A percentile compares a stretch with the other conserved stretches of the same genome.
Conservation (phyloP, 2,888 invertebrate genomes). For the Mechanitis messenoides region DNA sequence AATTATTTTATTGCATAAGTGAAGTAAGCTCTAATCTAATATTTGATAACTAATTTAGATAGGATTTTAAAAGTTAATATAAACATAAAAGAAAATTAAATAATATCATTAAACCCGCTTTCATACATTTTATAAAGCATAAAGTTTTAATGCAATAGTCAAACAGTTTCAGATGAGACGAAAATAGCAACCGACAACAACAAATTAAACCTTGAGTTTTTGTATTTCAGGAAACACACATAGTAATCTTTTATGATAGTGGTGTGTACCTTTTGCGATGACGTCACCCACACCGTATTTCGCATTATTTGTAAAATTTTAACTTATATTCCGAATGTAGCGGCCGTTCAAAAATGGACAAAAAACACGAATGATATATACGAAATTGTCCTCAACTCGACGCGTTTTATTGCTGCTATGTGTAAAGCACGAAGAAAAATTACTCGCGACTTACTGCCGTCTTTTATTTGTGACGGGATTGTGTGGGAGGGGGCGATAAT, state of each 20-base stretch:
- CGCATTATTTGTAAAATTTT: slow-evolving; percentile 70
- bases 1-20: too few relatives aligned
- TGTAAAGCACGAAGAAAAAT: slow-evolving; percentile 71
- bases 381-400: slow-evolving; percentile 48
- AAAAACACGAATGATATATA: slow-evolving; percentile 60
- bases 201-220: background rate
- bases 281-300: slow-evolving; percentile 49
- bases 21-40: too few relatives aligned
- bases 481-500: slow-evolving; percentile 30
- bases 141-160: too few relatives aligned
- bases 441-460: slow-evolving; percentile 53
- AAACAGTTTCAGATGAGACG: too few relatives aligned
- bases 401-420: slow-evolving; percentile 67
- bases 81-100: too few relatives aligned
- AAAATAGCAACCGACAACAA: background rate
- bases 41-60: too few relatives aligned
- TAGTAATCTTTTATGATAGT: background rate
- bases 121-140: too few relatives aligned
- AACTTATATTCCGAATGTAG: slow-evolving; percentile 58
- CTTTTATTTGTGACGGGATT: slow-evolving; percentile 47
- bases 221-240: background rate
- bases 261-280: slow-evolving; percentile 15
- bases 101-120: too few relatives aligned
- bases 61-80: too few relatives aligned
- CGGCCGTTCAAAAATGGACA: slow-evolving; percentile 34